Conservation (phyloP, 2,888 invertebrate species). For the Ochlodes sylvanus region DNA sequence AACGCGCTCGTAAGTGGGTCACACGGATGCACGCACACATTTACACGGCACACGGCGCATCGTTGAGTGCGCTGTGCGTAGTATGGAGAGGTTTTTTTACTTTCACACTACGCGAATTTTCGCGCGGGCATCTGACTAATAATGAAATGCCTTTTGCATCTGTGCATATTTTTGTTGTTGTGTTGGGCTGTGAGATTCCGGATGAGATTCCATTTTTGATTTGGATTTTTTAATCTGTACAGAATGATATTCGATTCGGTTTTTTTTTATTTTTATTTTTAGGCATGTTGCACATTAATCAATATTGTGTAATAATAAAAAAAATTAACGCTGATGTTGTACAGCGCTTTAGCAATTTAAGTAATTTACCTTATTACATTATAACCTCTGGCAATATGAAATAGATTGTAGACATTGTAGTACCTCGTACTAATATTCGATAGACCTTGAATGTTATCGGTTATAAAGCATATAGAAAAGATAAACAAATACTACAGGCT, state of each 20-base stretch:
- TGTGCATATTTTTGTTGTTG: conserved; percentile 11
- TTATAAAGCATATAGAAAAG: neutral
- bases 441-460: neutral
- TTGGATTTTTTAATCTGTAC: too few relatives aligned
- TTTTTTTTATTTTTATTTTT: too few relatives aligned
- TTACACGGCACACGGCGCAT: conserved; percentile 53
- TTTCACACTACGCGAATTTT: conserved; percentile 68
- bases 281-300: too few relatives aligned
- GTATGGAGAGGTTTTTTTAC: conserved; percentile 61
- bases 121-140: conserved; percentile 47
- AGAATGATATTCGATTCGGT: too few relatives aligned
- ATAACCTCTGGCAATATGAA: neutral
- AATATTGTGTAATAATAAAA: too few relatives aligned
- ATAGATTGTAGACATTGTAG: neutral
- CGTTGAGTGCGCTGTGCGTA: conserved; percentile 57
- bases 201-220: neutral
- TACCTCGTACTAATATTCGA: neutral
- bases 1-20: conserved; percentile 81
- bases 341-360: too few relatives aligned
- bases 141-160: conserved; percentile 34
- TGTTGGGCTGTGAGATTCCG: neutral
- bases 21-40: conserved; percentile 77
- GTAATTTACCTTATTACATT: too few relatives aligned
- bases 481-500: neutral
- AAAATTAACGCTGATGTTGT: too few relatives aligned